Conservation (phyloP, 1,140 invertebrate genomes). For the silkworm (Bombyx mori) region ASM3026992v2 NC_085109.1:9666001-9666500, state of each 20-base stretch:
- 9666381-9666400: slow-evolving; percentile 42
- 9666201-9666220: slow-evolving; percentile 82
- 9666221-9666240: slow-evolving; percentile 16
- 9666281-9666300: too few relatives aligned
- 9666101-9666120: slow-evolving; percentile 65
- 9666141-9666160: slow-evolving; percentile 71
- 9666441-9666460: slow-evolving; percentile 63
- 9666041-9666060: slow-evolving; percentile 85
- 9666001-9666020: slow-evolving; percentile 74
- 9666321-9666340: too few relatives aligned
- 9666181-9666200: slow-evolving; percentile 82
- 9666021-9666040: slow-evolving; percentile 78
- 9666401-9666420: slow-evolving; percentile 58
- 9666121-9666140: slow-evolving; percentile 73
- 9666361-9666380: slow-evolving; percentile 45
- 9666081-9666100: slow-evolving; percentile 76
- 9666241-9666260: too few relatives aligned
- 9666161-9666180: slow-evolving; percentile 79
- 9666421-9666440: slow-evolving; percentile 37
- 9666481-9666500: background rate
- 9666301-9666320: too few relatives aligned
- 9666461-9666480: slow-evolving; percentile 41
- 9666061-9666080: slow-evolving; percentile 84
- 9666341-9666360: slow-evolving; percentile 15
- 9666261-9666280: too few relatives aligned